These are phyloP conservation scores for Agrotis ipsilon DNA, from an alignment of 2,888 invertebrate species.

Conservation along the genomic window DNA sequence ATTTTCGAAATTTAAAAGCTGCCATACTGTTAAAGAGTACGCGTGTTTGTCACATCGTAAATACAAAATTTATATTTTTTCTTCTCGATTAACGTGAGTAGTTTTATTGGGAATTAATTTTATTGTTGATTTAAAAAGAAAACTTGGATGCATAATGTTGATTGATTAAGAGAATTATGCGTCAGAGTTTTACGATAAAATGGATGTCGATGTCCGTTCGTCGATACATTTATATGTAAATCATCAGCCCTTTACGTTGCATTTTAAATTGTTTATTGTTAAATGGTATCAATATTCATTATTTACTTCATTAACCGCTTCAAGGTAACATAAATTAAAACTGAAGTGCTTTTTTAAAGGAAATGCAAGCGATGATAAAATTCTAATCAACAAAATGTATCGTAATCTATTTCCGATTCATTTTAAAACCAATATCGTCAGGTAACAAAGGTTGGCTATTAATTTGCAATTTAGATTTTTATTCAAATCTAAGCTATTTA, in stretches of 20 bases:
- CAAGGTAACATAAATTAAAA: conserved; percentile 57
- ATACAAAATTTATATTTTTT: conserved; percentile 78
- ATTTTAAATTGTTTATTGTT: conserved; percentile 71
- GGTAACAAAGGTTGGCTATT: conserved; percentile 25
- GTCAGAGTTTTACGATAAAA: conserved; percentile 58
- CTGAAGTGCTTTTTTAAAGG: conserved; percentile 43
- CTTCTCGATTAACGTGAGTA: conserved; percentile 50
- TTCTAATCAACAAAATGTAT: conserved; percentile 31
- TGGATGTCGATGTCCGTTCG: conserved; percentile 56
- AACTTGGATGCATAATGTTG: conserved; percentile 46
- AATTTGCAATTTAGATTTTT: conserved; percentile 45
- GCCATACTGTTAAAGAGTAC: conserved; percentile 76
- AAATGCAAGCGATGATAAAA: conserved; percentile 52
- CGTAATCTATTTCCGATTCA: conserved; percentile 56
- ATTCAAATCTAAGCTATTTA: conserved; percentile 22
- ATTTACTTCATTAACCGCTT: conserved; percentile 64
- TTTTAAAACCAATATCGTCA: conserved; percentile 26
- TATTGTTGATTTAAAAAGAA: conserved; percentile 66
- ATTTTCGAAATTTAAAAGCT: conserved; percentile 80
- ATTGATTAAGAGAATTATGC: conserved; percentile 59
- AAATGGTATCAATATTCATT: conserved; percentile 69
- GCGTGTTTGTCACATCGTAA: conserved; percentile 85
- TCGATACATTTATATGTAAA: conserved; percentile 72
- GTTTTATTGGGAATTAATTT: conserved; percentile 64
- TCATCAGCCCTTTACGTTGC: conserved; percentile 64